These are phyloP conservation scores for Spheniscus humboldti DNA, from an alignment of 2,797 vertebrate species.

Conservation along the genomic window DNA sequence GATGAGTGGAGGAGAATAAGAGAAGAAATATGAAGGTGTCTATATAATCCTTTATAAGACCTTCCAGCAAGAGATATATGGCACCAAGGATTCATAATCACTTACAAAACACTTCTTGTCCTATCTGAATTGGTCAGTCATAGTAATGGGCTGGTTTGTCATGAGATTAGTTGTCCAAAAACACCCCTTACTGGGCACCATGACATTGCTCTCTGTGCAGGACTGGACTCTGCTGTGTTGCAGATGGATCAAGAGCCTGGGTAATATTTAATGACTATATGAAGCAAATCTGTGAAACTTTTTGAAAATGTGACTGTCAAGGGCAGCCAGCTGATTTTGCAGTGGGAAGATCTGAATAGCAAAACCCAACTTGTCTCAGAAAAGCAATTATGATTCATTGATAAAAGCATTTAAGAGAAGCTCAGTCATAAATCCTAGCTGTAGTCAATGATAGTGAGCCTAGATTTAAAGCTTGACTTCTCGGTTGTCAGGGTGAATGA, in stretches of 20 bases:
- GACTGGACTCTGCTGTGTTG: neutral
- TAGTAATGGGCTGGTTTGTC: neutral
- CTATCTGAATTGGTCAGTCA: neutral
- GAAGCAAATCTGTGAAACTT: neutral
- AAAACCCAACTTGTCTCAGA: neutral
- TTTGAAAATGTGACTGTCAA: neutral
- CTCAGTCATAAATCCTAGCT: slow-evolving; percentile 2
- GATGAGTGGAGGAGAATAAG: neutral
- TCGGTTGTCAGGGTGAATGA: neutral
- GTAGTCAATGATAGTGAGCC: neutral
- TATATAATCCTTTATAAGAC: neutral
- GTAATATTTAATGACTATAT: neutral
- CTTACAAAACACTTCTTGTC: neutral
- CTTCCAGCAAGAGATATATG: neutral
- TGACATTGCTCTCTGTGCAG: neutral
- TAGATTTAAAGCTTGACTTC: slow-evolving; percentile 1
- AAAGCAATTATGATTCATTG: neutral
- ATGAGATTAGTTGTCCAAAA: neutral
- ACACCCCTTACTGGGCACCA: neutral
- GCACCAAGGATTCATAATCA: neutral
- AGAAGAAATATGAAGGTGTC: neutral
- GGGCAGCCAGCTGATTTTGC: neutral
- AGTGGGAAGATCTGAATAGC: neutral
- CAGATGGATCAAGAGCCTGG: neutral
- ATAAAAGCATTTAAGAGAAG: neutral